Percentiles rank a stretch among this genome's conserved stretches.
These are phyloP conservation scores for Catostylus mosaicus DNA, from an alignment of 30 jellyfish, hydroid and myxozoan genomes.

Conservation along the genomic window DNA sequence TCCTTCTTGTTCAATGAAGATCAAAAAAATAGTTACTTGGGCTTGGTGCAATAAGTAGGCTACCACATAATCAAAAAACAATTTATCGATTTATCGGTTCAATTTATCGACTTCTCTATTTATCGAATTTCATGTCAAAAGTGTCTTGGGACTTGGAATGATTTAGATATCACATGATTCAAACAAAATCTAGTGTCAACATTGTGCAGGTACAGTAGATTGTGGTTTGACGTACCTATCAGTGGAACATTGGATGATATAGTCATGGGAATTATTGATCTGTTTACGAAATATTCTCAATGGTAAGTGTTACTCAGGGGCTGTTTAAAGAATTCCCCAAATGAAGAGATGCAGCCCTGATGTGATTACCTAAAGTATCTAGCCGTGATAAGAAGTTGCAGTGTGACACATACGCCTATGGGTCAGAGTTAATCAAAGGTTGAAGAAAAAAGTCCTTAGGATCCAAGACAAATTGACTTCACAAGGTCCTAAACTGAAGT, in stretches of 20 bases:
- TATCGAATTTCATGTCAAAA: background rate
- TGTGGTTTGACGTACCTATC: conserved; percentile 26
- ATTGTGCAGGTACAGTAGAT: conserved; percentile 21
- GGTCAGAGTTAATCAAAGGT: conserved; percentile 23
- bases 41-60: background rate
- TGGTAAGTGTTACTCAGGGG: background rate
- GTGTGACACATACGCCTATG: conserved; percentile 22
- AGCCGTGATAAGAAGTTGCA: conserved; percentile 29
- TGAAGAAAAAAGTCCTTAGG: background rate
- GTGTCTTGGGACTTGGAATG: background rate
- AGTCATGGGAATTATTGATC: conserved; percentile 5
- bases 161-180: conserved; percentile 3
- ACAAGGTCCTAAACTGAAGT: conserved; percentile 29
- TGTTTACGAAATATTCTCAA: background rate
- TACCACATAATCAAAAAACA: background rate
- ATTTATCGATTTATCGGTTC: background rate
- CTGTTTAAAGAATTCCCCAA: conserved; percentile 24
- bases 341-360: background rate
- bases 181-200: conserved; percentile 12
- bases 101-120: no score
- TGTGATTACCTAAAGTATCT: conserved; percentile 2
- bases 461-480: conserved; percentile 16
- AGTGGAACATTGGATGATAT: conserved; percentile 26
- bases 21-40: no score
- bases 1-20: no score